Conservation (phyloP, 2,797 vertebrate species). For the Sparus aurata region DNA sequence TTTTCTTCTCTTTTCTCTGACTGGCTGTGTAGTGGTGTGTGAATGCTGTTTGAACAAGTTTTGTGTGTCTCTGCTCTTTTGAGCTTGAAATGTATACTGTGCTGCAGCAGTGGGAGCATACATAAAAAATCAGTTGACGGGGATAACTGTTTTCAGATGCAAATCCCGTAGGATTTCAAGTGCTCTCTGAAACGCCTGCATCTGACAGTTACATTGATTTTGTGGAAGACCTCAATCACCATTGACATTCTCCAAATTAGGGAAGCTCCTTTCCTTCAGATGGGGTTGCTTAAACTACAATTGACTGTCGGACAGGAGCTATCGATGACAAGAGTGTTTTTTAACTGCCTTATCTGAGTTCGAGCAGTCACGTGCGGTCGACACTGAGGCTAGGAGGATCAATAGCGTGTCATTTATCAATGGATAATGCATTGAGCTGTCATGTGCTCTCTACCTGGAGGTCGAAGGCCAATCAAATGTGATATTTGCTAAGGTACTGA, state of each 20-base stretch:
- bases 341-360: slow-evolving; percentile 62
- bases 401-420: slow-evolving; percentile 65
- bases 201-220: slow-evolving; percentile 72
- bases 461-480: slow-evolving; percentile 53
- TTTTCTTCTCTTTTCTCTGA: neutral
- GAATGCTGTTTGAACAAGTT: slow-evolving; percentile 46
- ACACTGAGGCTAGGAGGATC: slow-evolving; percentile 54
- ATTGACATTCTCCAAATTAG: slow-evolving; percentile 73
- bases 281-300: slow-evolving; percentile 64
- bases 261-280: slow-evolving; percentile 62
- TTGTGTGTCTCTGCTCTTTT: slow-evolving; percentile 58
- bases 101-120: slow-evolving; percentile 54
- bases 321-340: slow-evolving; percentile 62
- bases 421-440: slow-evolving; percentile 56
- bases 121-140: slow-evolving; percentile 70
- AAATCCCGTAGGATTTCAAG: slow-evolving; percentile 69
- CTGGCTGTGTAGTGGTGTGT: slow-evolving; percentile 48
- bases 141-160: slow-evolving; percentile 76
- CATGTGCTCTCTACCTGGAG: slow-evolving; percentile 15
- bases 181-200: slow-evolving; percentile 49
- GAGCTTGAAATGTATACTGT: slow-evolving; percentile 55
- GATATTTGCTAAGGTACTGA: slow-evolving; percentile 31
- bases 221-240: slow-evolving; percentile 72
- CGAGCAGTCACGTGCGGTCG: slow-evolving; percentile 31
- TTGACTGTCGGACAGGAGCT: slow-evolving; percentile 54